Evolutionary conservation across 1,140 invertebrate species (phyloP), one percentile per base, ranked within the genome.

Genomic region (Euura lappo): DNA sequence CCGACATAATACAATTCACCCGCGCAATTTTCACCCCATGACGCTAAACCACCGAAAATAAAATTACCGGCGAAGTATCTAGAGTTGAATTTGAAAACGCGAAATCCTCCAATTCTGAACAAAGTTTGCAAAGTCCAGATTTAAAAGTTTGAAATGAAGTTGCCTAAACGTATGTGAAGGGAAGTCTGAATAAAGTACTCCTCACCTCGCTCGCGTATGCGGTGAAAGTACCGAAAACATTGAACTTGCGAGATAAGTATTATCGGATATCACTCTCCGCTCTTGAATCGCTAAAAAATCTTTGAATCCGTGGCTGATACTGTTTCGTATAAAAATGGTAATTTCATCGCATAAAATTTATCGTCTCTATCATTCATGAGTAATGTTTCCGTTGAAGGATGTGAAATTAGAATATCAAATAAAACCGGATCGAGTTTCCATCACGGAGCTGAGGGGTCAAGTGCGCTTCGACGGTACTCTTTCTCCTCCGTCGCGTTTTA

Each of bases 101-200:
- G 51, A 60, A 60, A 60, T 11, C 51, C 51, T 28, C 28, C 28
- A 28, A n/a, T 11, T 60, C 51, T 60, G 51, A 60, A 60, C 51
- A 5, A 60, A 60, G 51, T 60, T 60, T 60, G 51, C 51, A 60
- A 60, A 60, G 51, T 11, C 51, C 51, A n/a, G 51, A 60, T 60
- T 60, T 5, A 60, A 60, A 60, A 60, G 51, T 60, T 60, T n/a
- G 51, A 60, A 60, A 60, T 28, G 13, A 60, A 60, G 51, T 60
- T 60, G 13, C 13, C 13, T 60, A 8, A 60, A 60, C 51, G 13
- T 60, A 60, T 60, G 51, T 11, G 13, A 60, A 6, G 13, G 51
- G 13, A 60, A 60, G 8, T 60, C 28, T 60, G 8, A 60, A n/a
- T 60, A 6, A 60, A 11, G 51, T 60, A 60, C 13, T 60, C 6